A percentile compares a stretch with the other conserved stretches of the same genome.
These are phyloP conservation scores for Pseudoatta argentina DNA, from an alignment of 1,140 invertebrate species.

Conservation along the genomic window DNA sequence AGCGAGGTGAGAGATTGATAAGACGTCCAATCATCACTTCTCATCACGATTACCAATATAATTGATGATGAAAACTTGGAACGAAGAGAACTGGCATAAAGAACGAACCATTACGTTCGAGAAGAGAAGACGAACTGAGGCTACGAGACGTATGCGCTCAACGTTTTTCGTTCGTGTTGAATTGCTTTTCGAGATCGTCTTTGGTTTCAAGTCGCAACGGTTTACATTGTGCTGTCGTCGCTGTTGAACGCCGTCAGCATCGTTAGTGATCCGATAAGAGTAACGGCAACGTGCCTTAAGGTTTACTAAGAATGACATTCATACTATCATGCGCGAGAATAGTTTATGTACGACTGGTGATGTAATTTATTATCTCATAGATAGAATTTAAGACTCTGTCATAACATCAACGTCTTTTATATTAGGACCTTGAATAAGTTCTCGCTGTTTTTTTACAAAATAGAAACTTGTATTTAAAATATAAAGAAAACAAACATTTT, in stretches of 20 bases:
- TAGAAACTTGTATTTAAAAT: no score
- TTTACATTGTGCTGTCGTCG: conserved; percentile 27
- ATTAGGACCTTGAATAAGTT: no score
- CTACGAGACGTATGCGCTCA: neutral
- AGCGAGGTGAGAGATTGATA: neutral
- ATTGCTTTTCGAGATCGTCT: conserved; percentile 67
- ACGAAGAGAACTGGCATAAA: neutral
- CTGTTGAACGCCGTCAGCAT: conserved; percentile 75
- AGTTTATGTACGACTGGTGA: neutral
- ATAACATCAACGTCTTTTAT: neutral
- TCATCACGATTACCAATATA: neutral
- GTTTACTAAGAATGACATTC: conserved; percentile 16
- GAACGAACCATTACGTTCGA: conserved; percentile 44
- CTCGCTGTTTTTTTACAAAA: no score
- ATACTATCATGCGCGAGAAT: neutral
- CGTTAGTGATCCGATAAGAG: conserved; percentile 64
- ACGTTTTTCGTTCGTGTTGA: conserved; percentile 62
- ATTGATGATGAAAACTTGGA: neutral
- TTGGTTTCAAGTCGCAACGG: conserved; percentile 69
- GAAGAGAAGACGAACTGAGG: conserved; percentile 60
- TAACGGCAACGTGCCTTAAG: conserved; percentile 22
- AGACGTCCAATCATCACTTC: neutral
- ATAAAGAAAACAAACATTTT: no score
- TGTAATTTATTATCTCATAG: neutral
- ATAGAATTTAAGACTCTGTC: neutral